These are phyloP conservation scores for Zaprionus taronus DNA, from an alignment of 1,140 invertebrate species.

Conservation along the genomic window DNA sequence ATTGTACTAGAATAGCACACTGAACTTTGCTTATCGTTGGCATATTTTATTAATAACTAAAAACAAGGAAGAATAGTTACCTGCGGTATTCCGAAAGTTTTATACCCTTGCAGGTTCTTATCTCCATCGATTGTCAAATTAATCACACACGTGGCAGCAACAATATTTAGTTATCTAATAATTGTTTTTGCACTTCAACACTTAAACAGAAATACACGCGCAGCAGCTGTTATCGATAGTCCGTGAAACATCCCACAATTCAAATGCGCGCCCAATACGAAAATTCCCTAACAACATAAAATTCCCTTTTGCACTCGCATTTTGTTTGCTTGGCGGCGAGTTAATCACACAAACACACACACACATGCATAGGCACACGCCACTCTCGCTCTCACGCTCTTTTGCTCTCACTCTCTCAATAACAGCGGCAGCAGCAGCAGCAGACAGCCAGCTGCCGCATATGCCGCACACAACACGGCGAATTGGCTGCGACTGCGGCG, in stretches of 20 bases:
- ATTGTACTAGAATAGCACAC: not conserved
- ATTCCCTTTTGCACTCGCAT: slow-evolving; percentile 61
- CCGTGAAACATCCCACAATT: slow-evolving; percentile 38
- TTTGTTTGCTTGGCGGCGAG: slow-evolving; percentile 54
- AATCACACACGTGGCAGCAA: not conserved
- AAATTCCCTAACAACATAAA: slow-evolving; percentile 52
- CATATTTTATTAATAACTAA: slow-evolving; percentile 10
- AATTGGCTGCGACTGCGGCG: slow-evolving; percentile 45
- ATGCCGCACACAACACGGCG: slow-evolving; percentile 47
- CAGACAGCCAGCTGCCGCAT: slow-evolving; percentile 48
- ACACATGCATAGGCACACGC: not conserved
- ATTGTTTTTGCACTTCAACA: not conserved
- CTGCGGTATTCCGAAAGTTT: too few relatives aligned
- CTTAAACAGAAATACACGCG: not conserved
- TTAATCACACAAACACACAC: slow-evolving; percentile 22
- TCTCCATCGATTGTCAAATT: not conserved
- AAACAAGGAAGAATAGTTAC: not conserved
- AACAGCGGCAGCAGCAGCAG: slow-evolving; percentile 21
- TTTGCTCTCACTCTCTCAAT: slow-evolving; percentile 27
- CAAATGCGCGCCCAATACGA: slow-evolving; percentile 58
- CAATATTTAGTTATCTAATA: not conserved
- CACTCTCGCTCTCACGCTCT: slow-evolving; percentile 17
- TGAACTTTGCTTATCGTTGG: slow-evolving; percentile 37
- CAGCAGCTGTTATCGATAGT: slow-evolving; percentile 29
- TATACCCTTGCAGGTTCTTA: too few relatives aligned